A percentile compares a stretch with the other conserved stretches of the same genome.
phyloP scores from a whole-genome alignment of 2,797 vertebrate genomes.

The Notolabrus celidotus region DNA sequence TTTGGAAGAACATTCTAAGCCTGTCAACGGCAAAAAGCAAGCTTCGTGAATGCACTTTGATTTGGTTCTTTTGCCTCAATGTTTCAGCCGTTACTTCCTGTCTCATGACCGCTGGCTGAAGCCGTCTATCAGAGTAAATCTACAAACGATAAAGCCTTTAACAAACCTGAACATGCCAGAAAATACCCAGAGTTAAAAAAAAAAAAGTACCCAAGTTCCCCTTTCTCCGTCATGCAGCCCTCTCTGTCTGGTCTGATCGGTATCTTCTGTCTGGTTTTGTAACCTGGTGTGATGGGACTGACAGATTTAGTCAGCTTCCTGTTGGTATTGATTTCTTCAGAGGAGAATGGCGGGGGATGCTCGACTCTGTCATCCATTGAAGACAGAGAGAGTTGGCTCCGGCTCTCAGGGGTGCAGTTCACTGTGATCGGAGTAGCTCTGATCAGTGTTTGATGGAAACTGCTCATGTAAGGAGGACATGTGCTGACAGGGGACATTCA shows the following conservation, averaged over 20 bases:
- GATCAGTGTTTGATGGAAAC: slow-evolving; percentile 14
- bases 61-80: no score
- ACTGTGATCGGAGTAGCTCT: slow-evolving; percentile 12
- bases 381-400: neutral
- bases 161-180: no score
- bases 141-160: no score
- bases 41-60: no score
- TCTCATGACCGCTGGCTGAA: no score
- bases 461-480: neutral
- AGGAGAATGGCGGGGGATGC: neutral
- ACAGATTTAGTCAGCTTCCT: slow-evolving; percentile 8
- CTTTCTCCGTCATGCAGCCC: neutral
- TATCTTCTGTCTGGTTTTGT: neutral
- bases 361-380: neutral
- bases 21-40: no score
- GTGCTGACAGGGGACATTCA: slow-evolving; percentile 5
- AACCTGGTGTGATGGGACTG: neutral
- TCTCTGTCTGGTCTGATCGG: neutral
- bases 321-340: slow-evolving; percentile 30
- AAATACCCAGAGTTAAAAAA: no score
- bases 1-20: no score
- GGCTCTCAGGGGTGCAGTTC: neutral
- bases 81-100: no score
- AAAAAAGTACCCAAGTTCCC: neutral
- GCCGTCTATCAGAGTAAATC: no score